Conservation (phyloP, 2,113 vertebrate genomes). For the Aptenodytes forsteri region DNA sequence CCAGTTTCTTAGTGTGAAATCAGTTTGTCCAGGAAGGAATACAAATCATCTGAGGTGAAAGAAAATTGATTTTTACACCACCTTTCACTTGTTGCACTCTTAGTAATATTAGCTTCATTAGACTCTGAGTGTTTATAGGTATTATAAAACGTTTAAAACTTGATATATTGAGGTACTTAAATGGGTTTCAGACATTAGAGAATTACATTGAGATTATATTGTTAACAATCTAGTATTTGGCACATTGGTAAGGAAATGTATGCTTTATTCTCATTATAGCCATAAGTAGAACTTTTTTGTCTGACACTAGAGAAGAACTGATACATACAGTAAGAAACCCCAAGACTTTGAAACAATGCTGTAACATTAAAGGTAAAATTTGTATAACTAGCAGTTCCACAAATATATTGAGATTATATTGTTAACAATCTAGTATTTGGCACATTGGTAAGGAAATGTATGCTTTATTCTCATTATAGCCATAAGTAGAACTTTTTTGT, state of each 20-base stretch:
- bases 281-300: conserved; percentile 48
- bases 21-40: conserved; percentile 67
- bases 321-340: not conserved
- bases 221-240: conserved; percentile 64
- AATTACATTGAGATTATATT: conserved; percentile 70
- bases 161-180: conserved; percentile 71
- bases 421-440: conserved; percentile 64
- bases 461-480: conserved; percentile 46
- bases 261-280: conserved; percentile 46
- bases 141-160: conserved; percentile 75
- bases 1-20: conserved; percentile 69
- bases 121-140: conserved; percentile 70
- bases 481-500: conserved; percentile 48
- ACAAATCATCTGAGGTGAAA: conserved; percentile 63
- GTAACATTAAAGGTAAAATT: not conserved
- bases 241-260: conserved; percentile 48
- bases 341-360: not conserved
- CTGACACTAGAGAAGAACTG: not conserved
- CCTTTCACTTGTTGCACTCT: conserved; percentile 58
- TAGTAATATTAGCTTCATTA: conserved; percentile 64
- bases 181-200: conserved; percentile 67
- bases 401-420: conserved; percentile 48
- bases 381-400: not conserved
- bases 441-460: conserved; percentile 48
- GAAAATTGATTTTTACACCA: conserved; percentile 72